A percentile compares a stretch with the other conserved stretches of the same genome.
Evolutionary conservation across 2,113 vertebrate genomes (phyloP).

Genomic region (Centropus unirufus): DNA sequence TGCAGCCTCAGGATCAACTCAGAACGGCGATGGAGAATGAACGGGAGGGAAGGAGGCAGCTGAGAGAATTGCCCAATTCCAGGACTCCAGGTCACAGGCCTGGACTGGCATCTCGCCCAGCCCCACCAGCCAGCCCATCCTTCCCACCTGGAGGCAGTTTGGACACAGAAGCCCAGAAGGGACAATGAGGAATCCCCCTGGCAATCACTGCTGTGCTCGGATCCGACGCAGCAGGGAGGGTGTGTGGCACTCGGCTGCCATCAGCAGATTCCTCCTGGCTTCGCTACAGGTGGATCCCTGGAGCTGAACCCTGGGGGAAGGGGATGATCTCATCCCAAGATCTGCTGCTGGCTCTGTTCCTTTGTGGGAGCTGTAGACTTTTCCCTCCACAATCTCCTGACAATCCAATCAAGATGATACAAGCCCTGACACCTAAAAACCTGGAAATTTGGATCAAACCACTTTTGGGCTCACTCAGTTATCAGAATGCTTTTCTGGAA

Average conservation of each 20-base stretch:
- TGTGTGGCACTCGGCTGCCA: neutral
- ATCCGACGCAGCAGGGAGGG: neutral
- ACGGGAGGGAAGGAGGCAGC: neutral
- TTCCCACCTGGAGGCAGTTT: neutral
- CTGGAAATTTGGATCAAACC: neutral
- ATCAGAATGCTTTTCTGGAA: neutral
- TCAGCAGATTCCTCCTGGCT: neutral
- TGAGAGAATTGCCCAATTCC: no score
- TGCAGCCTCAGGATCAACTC: neutral
- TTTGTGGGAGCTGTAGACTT: neutral
- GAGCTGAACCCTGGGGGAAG: neutral
- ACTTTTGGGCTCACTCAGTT: neutral
- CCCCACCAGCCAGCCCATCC: accelerated
- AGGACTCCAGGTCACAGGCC: neutral
- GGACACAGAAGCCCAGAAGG: neutral
- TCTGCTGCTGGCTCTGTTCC: neutral
- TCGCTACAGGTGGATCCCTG: accelerated
- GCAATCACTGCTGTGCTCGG: neutral
- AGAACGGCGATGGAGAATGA: neutral
- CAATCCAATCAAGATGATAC: neutral
- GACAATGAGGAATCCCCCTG: neutral
- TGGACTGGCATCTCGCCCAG: neutral
- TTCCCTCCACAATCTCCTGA: no score
- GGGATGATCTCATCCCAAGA: neutral
- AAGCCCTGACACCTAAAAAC: neutral